Evolutionary conservation across 2,113 vertebrate genomes (phyloP), one percentile per base, ranked within the genome.

Genomic region (Lepisosteus oculatus): DNA sequence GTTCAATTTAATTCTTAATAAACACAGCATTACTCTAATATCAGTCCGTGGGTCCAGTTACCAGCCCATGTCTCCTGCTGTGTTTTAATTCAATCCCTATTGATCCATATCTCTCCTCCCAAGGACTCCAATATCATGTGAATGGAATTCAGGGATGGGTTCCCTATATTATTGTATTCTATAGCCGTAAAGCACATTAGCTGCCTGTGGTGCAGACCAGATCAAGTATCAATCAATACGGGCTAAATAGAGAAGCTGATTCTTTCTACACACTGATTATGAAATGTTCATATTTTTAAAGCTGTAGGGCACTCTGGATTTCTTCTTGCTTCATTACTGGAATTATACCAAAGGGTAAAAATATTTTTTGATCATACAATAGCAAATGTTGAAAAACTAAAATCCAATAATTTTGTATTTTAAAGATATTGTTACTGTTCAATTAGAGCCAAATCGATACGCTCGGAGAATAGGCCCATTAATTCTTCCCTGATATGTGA

Each of bases 111-210:
- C 85, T 82, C 81, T 83, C 81, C 85, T 90, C 85, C 86, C 87
- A 88, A 90, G 88, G 87, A 84, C 86, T 87, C 81, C 67, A 81
- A 84, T 86, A 87, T 90, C 88, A 84, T 88, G 86, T 87, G 87
- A 90, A 87, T 87, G 85, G 84, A 85, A 85, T 84, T 77, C 45
- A 56, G 75, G 84, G 76, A 80, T 73, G 71, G 73, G 68, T 81
- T 84, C 79, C 84, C 78, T 85, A 80, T 77, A 87, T 90, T 86
- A 88, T 91, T 87, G 79, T 85, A 83, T 88, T 91, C 73, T 86
- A 77, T 75, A 72, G 87, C 87, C 85, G 87, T 88, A 85, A 85
- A 90, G 84, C 76, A 83, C 90, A 91, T 91, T 90, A 92, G 85
- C 79, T 87, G 90, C 85, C 86, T 82, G 65, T 72, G 83, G 83